Conservation (phyloP, 2,797 vertebrate genomes). For the Lagocephalus sceleratus region DNA sequence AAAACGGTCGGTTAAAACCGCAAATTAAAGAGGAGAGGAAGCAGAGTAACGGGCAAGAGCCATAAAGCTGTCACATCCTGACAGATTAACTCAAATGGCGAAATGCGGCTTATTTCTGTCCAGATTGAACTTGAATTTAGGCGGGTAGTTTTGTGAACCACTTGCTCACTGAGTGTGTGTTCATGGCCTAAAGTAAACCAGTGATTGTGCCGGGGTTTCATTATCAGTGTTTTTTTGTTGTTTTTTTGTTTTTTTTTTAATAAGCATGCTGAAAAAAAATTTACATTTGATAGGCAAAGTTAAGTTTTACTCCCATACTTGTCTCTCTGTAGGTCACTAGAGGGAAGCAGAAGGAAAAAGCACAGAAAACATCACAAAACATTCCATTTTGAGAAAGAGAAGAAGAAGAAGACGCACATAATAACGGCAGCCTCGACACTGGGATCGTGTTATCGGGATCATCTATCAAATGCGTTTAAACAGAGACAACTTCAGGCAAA, state of each 20-base stretch:
- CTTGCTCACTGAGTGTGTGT: slow-evolving; percentile 94
- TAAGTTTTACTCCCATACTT: slow-evolving; percentile 99
- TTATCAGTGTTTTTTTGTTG: slow-evolving; percentile 53
- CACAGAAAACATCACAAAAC: slow-evolving; percentile 81
- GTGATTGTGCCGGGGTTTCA: slow-evolving; percentile 86
- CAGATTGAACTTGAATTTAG: slow-evolving; percentile 47
- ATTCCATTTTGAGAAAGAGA: slow-evolving; percentile 74
- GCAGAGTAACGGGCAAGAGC: slow-evolving; percentile 40
- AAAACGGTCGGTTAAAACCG: slow-evolving; percentile 21
- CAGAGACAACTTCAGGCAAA: slow-evolving; percentile 18
- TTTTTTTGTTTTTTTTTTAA: slow-evolving; percentile 51
- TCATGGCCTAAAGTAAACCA: slow-evolving; percentile 92
- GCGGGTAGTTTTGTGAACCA: slow-evolving; percentile 85
- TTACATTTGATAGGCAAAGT: slow-evolving; percentile 99
- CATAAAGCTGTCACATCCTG: slow-evolving; percentile 37
- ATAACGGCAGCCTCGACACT: slow-evolving; percentile 24
- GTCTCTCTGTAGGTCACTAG: slow-evolving; percentile 99
- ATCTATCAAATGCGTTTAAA: slow-evolving; percentile 24
- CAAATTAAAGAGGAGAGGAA: slow-evolving; percentile 52
- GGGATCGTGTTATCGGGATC: slow-evolving; percentile 12
- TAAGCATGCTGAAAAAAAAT: slow-evolving; percentile 99
- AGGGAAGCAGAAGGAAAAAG: slow-evolving; percentile 93
- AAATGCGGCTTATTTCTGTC: slow-evolving; percentile 16
- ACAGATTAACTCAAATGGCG: slow-evolving; percentile 16
- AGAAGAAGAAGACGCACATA: slow-evolving; percentile 34